Base-by-base conservation (phyloP, 2,113 vertebrate species). In the Herpetotheres cachinnans region DNA sequence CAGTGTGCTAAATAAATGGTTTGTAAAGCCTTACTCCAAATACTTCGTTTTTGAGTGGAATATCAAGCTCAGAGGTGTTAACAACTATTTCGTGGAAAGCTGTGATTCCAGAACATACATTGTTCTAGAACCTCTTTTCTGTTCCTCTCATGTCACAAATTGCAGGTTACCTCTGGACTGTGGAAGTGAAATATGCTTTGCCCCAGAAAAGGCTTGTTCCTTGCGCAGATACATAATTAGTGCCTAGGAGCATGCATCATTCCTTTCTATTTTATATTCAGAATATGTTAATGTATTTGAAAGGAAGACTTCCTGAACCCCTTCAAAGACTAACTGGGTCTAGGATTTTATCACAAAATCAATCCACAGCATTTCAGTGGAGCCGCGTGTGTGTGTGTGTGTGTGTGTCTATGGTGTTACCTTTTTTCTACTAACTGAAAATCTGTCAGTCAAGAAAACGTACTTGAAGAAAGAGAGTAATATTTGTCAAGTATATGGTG, bases 401-500 rank as follows among this genome's bases (percentile, higher is more conserved):
- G 6, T 40, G 2, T 11, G 7, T n/a, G 24, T n/a, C 27, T 18
- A 4, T 11, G n/a, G 3, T 10, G 12, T 71, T 36, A 6, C 17
- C 6, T 1, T 16, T 29, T 32, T 26, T 34, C n/a, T 44, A 1
- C 44, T 13, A 22, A 10, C 13, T 18, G 69, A 21, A 40, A 55
- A 66, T 14, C 24, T 8, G 4, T 10, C 34, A 59, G 58, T 72
- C 40, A 19, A 5, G 55, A 36, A 15, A 9, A n/a, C 24, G 13
- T 2, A 3, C 1, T 8, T 30, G 34, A 14, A n/a, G 63, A 14
- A 11, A 12, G 2, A 8, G 10, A 18, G 40, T 1, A 5, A 1
- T 1, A 0, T 0, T 15, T 54, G 36, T 27, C 0, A 4, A 6
- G 38, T 6, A 2, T 8, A 0, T 9, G 63, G 1, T 24, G 55